A percentile compares a stretch with the other conserved stretches of the same genome.
Conservation (phyloP, 2,113 vertebrate genomes). For the Talpa occidentalis region DNA sequence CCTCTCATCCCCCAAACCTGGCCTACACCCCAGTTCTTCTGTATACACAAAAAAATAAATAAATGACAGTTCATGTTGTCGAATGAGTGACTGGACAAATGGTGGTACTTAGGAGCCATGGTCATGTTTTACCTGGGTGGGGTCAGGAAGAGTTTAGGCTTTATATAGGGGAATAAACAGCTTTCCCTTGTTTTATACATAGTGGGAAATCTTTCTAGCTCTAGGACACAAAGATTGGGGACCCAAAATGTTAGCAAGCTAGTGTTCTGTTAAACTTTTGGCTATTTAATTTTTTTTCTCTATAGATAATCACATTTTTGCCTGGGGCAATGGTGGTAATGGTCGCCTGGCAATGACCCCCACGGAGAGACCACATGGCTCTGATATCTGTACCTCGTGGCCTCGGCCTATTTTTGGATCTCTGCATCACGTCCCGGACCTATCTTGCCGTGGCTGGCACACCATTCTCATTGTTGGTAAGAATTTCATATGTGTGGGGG, state of each 20-base stretch:
- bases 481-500: slow-evolving; percentile 86
- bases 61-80: background rate
- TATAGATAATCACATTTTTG: slow-evolving; percentile 98
- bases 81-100: background rate
- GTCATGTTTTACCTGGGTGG: background rate
- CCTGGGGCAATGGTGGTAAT: slow-evolving; percentile 98
- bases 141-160: slow-evolving; percentile 17
- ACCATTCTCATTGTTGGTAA: slow-evolving; percentile 98
- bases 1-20: no score
- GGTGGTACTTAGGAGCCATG: background rate
- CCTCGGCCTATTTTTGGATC: slow-evolving; percentile 98
- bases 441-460: slow-evolving; percentile 98
- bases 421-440: slow-evolving; percentile 96
- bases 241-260: background rate
- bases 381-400: slow-evolving; percentile 97
- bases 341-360: slow-evolving; percentile 97
- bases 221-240: background rate
- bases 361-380: slow-evolving; percentile 93
- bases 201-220: background rate
- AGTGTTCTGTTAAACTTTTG: slow-evolving; percentile 16
- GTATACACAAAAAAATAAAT: no score
- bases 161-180: background rate
- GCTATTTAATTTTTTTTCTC: slow-evolving; percentile 54
- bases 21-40: no score
- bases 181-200: background rate